These are phyloP conservation scores for Platyrinchus mystaceus DNA, from an alignment of 2,797 vertebrate genomes.

Conservation along the genomic window DNA sequence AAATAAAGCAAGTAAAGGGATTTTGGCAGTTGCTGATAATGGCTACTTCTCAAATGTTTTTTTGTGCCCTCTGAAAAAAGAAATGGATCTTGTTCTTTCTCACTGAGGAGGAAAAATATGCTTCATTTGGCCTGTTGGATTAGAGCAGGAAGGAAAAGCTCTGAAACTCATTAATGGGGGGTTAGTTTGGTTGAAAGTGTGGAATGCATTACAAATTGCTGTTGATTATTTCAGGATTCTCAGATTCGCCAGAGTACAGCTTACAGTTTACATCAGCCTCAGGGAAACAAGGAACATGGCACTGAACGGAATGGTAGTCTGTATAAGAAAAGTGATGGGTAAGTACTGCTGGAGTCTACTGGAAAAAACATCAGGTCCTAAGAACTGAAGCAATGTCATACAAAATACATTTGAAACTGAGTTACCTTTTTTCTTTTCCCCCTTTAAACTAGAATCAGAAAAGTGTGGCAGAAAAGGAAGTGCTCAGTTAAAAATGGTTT, in stretches of 20 bases:
- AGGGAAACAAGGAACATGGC: slow-evolving; percentile 98
- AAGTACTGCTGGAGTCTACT: slow-evolving; percentile 11
- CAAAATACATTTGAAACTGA: not conserved
- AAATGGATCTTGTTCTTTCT: not conserved
- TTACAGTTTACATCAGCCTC: slow-evolving; percentile 97
- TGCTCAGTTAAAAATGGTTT: slow-evolving; percentile 98
- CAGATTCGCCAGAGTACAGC: slow-evolving; percentile 92
- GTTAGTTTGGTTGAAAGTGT: not conserved
- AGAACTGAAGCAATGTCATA: not conserved
- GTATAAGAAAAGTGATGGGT: slow-evolving; percentile 98
- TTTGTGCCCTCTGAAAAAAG: not conserved
- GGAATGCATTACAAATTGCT: not conserved
- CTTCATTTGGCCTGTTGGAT: not conserved
- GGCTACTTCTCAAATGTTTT: not conserved
- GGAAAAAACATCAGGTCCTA: not conserved
- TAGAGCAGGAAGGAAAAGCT: not conserved
- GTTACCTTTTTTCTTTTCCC: not conserved
- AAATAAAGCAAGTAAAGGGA: not conserved
- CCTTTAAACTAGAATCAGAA: slow-evolving; percentile 85
- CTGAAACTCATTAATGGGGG: not conserved
- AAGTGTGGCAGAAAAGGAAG: slow-evolving; percentile 99
- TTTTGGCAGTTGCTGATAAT: not conserved
- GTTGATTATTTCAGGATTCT: slow-evolving; percentile 82
- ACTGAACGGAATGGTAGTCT: slow-evolving; percentile 91
- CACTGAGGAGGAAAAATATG: not conserved